Evolutionary conservation across 2,888 invertebrate genomes (phyloP), one percentile per base, ranked within the genome.

Genomic region (Mythimna loreyi): DNA sequence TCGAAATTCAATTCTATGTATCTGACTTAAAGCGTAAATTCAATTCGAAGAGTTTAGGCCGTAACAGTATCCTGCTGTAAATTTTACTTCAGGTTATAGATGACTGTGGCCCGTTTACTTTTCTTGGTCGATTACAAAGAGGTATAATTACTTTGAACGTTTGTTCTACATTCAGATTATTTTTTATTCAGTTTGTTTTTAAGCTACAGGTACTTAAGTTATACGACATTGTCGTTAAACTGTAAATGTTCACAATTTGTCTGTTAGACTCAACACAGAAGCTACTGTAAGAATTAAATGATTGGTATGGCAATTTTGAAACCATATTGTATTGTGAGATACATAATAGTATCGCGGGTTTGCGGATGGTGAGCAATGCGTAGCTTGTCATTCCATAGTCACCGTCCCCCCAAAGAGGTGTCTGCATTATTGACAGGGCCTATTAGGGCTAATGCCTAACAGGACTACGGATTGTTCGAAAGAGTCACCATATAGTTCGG

Each of bases 71-170:
- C 67, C 73, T 72, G 58, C 66, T 52, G 40, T 53, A 19, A 25
- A 49, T 56, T 57, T 60, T 67, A 65, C 66, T 66, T 82, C 74
- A 75, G 72, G 89, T 91, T 89, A 91, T 91, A 84, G 89, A 91
- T 91, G 88, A 84, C 83, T 87, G 72, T 88, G 80, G 85, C 83
- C 85, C 85, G 88, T 85, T 84, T 87, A 85, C 80, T 86, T 84
- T 86, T 87, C 83, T 72, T 83, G 85, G 86, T 85, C 81, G 82
- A 83, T 83, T 88, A 87, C 87, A 90, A 87, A 89, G 78, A 84
- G 85, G 65, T 80, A 70, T 83, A 80, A 81, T 83, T 81, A 84
- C 73, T 74, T 69, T 72, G 61, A 81, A 72, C 75, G 72, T 72
- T 79, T 67, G 72, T 75, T 72, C 73, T 72, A 82, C 50, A 64